phyloP scores from a whole-genome alignment of 2,113 vertebrate species.

The Odontophorus gujanensis region DNA sequence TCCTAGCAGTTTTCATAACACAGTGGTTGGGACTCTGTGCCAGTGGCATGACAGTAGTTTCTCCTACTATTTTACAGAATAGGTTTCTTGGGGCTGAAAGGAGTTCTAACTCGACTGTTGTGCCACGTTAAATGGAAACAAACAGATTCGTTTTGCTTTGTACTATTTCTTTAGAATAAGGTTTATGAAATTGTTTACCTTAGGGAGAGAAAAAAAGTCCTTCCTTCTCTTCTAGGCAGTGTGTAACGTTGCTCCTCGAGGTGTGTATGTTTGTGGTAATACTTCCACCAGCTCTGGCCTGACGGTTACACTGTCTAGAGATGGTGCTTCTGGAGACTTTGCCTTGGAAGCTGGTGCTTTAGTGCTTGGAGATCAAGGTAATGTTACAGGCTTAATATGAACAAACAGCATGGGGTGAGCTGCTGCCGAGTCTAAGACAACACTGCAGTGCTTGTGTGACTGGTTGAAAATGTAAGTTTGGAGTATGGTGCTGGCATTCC shows the following conservation, averaged over 20 bases:
- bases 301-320: constrained; percentile 93
- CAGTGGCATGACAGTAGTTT: not conserved
- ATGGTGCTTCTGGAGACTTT: constrained; percentile 91
- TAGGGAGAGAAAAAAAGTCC: not conserved
- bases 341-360: constrained; percentile 95
- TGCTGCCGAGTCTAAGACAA: not conserved
- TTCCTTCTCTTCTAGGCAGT: constrained; percentile 82
- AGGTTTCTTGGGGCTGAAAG: not conserved
- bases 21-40: not conserved
- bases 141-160: not conserved
- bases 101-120: not conserved
- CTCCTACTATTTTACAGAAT: not conserved
- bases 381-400: not conserved
- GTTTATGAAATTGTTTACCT: not conserved
- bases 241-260: constrained; percentile 92
- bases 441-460: not conserved
- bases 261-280: constrained; percentile 97
- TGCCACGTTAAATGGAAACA: not conserved
- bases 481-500: not conserved
- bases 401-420: not conserved
- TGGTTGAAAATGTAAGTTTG: not conserved
- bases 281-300: constrained; percentile 94
- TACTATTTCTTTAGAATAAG: not conserved
- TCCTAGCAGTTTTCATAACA: not conserved
- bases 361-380: constrained; percentile 97